These are phyloP conservation scores for Zalophus californianus DNA, from an alignment of 2,797 vertebrate species.

Conservation along the genomic window DNA sequence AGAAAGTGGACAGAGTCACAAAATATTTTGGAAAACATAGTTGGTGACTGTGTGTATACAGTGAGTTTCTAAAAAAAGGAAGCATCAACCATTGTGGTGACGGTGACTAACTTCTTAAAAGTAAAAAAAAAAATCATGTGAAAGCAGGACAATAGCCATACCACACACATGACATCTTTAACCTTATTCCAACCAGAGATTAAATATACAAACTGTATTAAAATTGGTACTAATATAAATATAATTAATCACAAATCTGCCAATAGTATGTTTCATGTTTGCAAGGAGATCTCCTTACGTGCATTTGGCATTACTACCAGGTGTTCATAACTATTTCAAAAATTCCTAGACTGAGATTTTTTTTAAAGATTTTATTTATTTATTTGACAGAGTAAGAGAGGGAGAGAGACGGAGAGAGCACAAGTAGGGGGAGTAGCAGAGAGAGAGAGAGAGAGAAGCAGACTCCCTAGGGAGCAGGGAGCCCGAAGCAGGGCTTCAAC, in stretches of 20 bases:
- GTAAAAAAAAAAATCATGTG: not conserved
- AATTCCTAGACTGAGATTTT: not conserved
- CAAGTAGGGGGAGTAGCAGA: not conserved
- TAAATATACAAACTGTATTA: constrained; percentile 13
- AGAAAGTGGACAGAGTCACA: not conserved
- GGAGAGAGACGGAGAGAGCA: not conserved
- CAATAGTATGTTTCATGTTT: not conserved
- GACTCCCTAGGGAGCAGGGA: not conserved
- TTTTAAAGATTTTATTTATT: not conserved
- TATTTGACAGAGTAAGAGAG: not conserved
- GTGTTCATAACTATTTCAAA: not conserved
- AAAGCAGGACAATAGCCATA: not conserved
- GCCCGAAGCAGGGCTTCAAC: not conserved
- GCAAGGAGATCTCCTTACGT: not conserved
- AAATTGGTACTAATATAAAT: not conserved
- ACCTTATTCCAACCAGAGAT: not conserved
- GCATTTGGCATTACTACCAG: not conserved
- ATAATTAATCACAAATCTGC: not conserved
- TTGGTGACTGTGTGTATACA: not conserved
- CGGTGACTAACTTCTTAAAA: not conserved
- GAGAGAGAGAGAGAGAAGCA: not conserved
- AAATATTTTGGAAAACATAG: not conserved
- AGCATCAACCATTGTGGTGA: not conserved
- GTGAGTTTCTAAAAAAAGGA: not conserved
- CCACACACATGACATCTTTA: not conserved